Evolutionary conservation across 2,113 vertebrate genomes (phyloP).

Genomic region (Mungos mungo): DNA sequence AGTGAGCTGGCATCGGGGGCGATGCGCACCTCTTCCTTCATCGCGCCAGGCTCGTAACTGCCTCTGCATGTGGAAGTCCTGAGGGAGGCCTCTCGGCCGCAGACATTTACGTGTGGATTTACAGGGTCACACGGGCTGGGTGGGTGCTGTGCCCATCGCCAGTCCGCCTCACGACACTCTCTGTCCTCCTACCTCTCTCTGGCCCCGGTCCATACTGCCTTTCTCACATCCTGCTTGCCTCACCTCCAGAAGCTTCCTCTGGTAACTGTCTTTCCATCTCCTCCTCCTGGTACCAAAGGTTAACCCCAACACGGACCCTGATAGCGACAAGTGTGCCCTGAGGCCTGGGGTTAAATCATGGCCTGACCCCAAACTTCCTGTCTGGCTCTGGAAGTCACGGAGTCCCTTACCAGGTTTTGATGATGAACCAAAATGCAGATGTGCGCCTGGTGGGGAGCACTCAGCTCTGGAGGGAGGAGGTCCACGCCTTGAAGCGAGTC

Average conservation of each 20-base stretch:
- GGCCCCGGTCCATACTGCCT: neutral
- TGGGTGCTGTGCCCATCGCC: neutral
- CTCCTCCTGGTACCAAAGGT: neutral
- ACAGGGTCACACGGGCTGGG: accelerated
- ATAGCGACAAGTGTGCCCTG: too few relatives aligned
- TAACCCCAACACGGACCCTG: neutral
- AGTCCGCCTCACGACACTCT: neutral
- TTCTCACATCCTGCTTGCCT: neutral
- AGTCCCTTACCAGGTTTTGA: neutral
- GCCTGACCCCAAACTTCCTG: neutral
- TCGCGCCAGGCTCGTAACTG: neutral
- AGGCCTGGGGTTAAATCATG: too few relatives aligned
- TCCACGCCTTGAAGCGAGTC: neutral
- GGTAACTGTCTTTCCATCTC: neutral
- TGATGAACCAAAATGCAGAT: too few relatives aligned
- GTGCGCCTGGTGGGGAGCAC: neutral
- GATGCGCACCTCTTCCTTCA: neutral
- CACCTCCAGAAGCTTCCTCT: neutral
- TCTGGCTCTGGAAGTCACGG: neutral
- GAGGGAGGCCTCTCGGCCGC: neutral
- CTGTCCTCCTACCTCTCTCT: accelerated
- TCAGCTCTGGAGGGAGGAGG: neutral
- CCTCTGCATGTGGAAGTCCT: accelerated
- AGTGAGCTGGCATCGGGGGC: neutral
- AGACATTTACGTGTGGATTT: neutral